Percentiles rank a stretch among this genome's conserved stretches.
Conservation (phyloP, 2,888 invertebrate species). For the Chloroclystis v-ata region DNA sequence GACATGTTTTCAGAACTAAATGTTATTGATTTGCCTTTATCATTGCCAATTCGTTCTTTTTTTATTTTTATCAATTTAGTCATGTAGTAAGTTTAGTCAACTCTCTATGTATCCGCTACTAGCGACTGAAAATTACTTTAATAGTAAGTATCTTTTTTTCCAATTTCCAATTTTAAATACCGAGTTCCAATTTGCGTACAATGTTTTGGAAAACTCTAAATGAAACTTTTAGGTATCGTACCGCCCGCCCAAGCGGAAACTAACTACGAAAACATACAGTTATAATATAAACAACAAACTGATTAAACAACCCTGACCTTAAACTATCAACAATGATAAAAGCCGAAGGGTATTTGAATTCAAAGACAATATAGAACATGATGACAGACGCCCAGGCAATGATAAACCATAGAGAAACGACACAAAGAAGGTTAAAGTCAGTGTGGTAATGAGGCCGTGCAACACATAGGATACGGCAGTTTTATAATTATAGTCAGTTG, state of each 20-base stretch:
- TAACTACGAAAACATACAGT: slow-evolving; percentile 17
- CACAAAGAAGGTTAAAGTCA: slow-evolving; percentile 20
- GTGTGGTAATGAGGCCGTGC: slow-evolving; percentile 14
- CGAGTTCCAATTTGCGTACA: too few relatives aligned
- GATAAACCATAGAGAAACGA: slow-evolving; percentile 21
- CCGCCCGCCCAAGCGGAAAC: slow-evolving; percentile 37
- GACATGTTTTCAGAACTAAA: neutral
- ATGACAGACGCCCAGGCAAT: slow-evolving; percentile 27
- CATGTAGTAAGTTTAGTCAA: too few relatives aligned
- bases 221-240: slow-evolving; percentile 17
- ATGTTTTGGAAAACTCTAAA: neutral
- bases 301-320: slow-evolving; percentile 21
- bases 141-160: too few relatives aligned
- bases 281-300: slow-evolving; percentile 15
- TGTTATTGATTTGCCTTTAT: too few relatives aligned
- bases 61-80: too few relatives aligned
- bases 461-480: slow-evolving; percentile 4
- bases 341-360: neutral
- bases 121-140: too few relatives aligned
- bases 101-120: too few relatives aligned
- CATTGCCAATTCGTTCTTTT: neutral
- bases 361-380: slow-evolving; percentile 1
- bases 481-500: too few relatives aligned
- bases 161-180: too few relatives aligned
- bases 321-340: slow-evolving; percentile 1